phyloP scores from a whole-genome alignment of 2,888 invertebrate genomes.

The Elysia crispata region DNA sequence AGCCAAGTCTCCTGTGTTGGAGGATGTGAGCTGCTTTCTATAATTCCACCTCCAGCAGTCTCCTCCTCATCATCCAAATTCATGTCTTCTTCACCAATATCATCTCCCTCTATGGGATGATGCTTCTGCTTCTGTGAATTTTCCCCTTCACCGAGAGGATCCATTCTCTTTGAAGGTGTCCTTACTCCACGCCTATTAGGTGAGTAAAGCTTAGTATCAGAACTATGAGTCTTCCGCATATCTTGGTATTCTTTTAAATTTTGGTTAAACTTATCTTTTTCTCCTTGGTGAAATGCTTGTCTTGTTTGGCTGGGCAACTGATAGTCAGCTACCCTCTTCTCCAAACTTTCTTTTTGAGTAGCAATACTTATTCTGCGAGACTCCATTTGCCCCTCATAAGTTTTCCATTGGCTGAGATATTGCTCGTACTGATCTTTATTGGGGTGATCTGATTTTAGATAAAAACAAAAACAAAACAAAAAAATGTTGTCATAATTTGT shows the following conservation, averaged over 20 bases:
- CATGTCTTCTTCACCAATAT: slow-evolving; percentile 52
- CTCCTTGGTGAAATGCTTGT: background rate
- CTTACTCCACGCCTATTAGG: background rate
- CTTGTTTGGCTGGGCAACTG: no score
- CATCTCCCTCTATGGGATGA: slow-evolving; percentile 14
- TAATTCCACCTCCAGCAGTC: slow-evolving; percentile 23
- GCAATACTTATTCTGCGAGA: slow-evolving; percentile 65
- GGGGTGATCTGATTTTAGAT: slow-evolving; percentile 83
- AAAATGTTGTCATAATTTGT: no score
- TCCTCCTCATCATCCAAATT: slow-evolving; percentile 49
- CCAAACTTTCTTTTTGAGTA: slow-evolving; percentile 60
- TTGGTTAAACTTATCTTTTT: no score
- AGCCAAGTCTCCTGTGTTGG: no score
- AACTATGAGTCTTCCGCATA: background rate
- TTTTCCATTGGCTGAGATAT: slow-evolving; percentile 92
- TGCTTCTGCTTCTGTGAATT: background rate
- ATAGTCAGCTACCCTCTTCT: slow-evolving; percentile 10
- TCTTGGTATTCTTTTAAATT: no score
- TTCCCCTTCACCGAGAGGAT: no score
- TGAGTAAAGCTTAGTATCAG: no score
- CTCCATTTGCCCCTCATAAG: slow-evolving; percentile 79
- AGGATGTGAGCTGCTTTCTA: slow-evolving; percentile 17
- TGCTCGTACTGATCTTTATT: slow-evolving; percentile 83
- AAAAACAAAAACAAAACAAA: slow-evolving; percentile 11
- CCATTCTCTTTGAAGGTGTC: background rate